Conservation (phyloP, 2,888 invertebrate genomes). For the Auanema freiburgensis region DNA sequence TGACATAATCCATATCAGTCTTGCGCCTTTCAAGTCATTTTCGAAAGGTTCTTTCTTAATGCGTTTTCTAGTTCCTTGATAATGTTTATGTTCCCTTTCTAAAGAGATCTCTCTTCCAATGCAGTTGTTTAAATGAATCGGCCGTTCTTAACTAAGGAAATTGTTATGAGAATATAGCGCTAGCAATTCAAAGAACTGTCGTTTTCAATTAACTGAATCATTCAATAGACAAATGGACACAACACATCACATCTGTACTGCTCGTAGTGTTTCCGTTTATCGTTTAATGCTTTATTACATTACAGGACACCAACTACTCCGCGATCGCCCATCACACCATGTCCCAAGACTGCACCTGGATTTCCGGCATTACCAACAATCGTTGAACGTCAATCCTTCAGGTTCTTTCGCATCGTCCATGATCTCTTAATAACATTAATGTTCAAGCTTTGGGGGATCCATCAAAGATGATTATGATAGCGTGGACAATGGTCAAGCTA, state of each 20-base stretch:
- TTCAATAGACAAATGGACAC: background rate
- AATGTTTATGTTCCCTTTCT: too few relatives aligned
- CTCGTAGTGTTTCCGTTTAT: background rate
- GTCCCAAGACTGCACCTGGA: background rate
- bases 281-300: background rate
- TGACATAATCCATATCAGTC: too few relatives aligned
- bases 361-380: constrained; percentile 14
- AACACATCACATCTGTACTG: background rate
- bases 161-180: background rate
- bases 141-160: background rate
- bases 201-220: background rate
- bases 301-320: constrained; percentile 4
- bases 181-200: background rate
- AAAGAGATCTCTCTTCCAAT: too few relatives aligned
- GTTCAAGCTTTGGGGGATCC: background rate
- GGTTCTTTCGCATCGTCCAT: constrained; percentile 2
- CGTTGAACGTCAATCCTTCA: constrained; percentile 16
- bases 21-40: too few relatives aligned
- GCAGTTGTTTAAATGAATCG: too few relatives aligned
- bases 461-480: background rate
- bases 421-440: background rate
- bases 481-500: background rate
- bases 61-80: background rate
- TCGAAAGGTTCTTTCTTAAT: background rate
- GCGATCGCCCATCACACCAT: background rate